Conservation (phyloP, 2,113 vertebrate genomes). For the Sturnira hondurensis region DNA sequence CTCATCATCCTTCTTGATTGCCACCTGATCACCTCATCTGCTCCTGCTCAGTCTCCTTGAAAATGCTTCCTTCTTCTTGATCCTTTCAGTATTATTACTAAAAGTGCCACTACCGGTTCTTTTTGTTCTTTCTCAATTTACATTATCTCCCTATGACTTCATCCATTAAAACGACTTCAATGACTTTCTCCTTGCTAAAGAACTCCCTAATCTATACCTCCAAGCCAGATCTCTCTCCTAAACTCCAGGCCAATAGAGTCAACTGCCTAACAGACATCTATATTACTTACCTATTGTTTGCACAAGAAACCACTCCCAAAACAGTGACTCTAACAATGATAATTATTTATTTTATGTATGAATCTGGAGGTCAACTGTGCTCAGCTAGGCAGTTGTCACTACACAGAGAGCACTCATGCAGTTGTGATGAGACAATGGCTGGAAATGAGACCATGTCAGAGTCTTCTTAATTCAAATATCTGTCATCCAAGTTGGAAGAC, state of each 20-base stretch:
- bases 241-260: neutral
- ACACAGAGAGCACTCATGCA: neutral
- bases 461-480: neutral
- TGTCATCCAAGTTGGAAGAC: neutral
- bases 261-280: neutral
- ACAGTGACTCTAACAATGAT: neutral
- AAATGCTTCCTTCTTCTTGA: neutral
- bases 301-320: neutral
- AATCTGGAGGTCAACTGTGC: neutral
- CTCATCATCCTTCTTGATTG: neutral
- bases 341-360: neutral
- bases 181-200: neutral
- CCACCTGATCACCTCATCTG: neutral
- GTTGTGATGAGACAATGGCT: neutral
- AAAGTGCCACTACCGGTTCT: neutral
- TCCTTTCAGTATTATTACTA: neutral
- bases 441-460: neutral
- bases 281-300: neutral
- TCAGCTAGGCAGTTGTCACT: neutral
- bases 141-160: neutral
- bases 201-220: neutral
- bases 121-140: neutral
- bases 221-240: neutral
- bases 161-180: neutral
- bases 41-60: neutral